Base-by-base conservation (phyloP, 2,113 vertebrate species). In the Bos javanicus region DNA sequence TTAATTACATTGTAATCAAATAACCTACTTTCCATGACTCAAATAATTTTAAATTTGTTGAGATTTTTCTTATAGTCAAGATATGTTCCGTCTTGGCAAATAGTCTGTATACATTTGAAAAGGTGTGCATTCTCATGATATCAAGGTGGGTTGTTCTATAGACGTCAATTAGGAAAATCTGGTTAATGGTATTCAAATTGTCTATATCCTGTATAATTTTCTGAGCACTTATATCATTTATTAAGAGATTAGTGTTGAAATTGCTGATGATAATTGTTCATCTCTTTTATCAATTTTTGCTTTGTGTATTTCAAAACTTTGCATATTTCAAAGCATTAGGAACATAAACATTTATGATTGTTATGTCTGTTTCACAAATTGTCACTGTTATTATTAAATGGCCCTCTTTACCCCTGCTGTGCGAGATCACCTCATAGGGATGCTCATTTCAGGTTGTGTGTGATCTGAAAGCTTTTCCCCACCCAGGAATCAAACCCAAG, bases 1-100 rank as follows among this genome's bases (percentile, higher is more conserved):
- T 30, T 84, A 85, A 25, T 48, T 43, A 7, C 33, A 81, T 80
- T 94, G 39, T 94, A 52, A 80, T 94, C 48, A 64, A 76, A n/a
- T 30, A 90, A 46, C 14, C 50, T 86, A 57, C 14, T 30, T 86
- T 62, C 48, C 48, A 33, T 86, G 39, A 86, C 23, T 33, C 28
- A 54, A 76, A 60, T n/a, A 50, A 36, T 82, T 92, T 67, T 71
- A 26, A 39, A 50, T 85, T 71, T 78, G 28, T 36, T 36, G 16
- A 89, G 52, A 88, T 85, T 90, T 80, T 52, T 54, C 64, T 82
- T 84, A 85, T 33, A 48, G 3, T 7, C 30, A 57, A 12, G 36
- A 83, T 39, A 33, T 67, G 1, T 4, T 52, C 28, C 25, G 36
- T 46, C 30, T 50, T 86, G 17, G 23, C 46, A 90, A 33, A 50